These are phyloP conservation scores for Drosophila macrospina DNA, from an alignment of 2,888 invertebrate genomes.

Conservation along the genomic window DNA sequence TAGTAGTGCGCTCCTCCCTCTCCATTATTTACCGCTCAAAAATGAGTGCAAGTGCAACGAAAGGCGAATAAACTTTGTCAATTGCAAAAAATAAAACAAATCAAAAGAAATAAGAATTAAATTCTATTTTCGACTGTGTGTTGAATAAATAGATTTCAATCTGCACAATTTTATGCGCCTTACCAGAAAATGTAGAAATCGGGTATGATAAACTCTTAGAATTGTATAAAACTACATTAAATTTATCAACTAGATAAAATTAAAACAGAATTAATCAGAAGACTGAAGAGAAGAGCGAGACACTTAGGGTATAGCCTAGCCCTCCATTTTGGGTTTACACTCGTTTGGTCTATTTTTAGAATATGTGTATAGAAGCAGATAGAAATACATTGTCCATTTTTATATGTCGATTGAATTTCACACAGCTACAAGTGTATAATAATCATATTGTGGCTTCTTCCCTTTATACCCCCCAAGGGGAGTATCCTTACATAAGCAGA, in stretches of 20 bases:
- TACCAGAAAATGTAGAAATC: neutral
- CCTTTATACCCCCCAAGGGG: neutral
- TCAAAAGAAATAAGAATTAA: slow-evolving; percentile 11
- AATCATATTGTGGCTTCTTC: slow-evolving; percentile 24
- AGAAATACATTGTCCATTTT: neutral
- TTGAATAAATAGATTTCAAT: slow-evolving; percentile 45
- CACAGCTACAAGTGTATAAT: slow-evolving; percentile 32
- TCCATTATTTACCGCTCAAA: slow-evolving; percentile 19
- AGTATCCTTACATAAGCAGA: slow-evolving; percentile 50
- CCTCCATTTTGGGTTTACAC: neutral
- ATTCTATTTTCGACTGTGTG: slow-evolving; percentile 42
- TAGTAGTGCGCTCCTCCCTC: neutral
- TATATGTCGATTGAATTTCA: slow-evolving; percentile 16
- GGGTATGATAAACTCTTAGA: neutral
- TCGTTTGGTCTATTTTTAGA: neutral
- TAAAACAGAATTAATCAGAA: no score
- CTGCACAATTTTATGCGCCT: slow-evolving; percentile 31
- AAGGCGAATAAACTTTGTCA: slow-evolving; percentile 75
- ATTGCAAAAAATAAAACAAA: slow-evolving; percentile 29
- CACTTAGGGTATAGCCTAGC: neutral
- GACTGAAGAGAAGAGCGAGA: no score
- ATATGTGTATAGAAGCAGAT: neutral
- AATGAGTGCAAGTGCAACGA: slow-evolving; percentile 75
- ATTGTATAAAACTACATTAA: neutral
- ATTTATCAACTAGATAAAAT: neutral